A percentile compares a stretch with the other conserved stretches of the same genome.
These are phyloP conservation scores for Benthosema pterotum DNA, from an alignment of 2,797 vertebrate species.

Conservation along the genomic window DNA sequence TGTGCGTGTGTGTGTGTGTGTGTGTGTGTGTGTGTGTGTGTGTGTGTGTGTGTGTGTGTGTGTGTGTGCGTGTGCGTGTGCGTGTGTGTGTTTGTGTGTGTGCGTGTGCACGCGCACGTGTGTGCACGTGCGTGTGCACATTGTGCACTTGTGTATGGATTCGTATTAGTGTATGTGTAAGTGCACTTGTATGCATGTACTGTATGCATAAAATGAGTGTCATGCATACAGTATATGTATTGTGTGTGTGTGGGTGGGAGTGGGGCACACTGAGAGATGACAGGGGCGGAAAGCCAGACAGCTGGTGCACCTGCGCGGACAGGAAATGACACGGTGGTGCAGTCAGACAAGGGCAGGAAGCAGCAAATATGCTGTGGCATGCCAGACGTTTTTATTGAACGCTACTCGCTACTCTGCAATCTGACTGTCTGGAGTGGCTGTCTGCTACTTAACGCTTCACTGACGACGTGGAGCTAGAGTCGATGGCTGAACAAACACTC, in stretches of 20 bases:
- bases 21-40: neutral
- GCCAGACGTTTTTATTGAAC: constrained; percentile 64
- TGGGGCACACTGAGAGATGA: constrained; percentile 32
- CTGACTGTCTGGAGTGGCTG: constrained; percentile 59
- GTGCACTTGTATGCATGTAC: neutral
- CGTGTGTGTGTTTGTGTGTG: constrained; percentile 18
- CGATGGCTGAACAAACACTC: constrained; percentile 35
- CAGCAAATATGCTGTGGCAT: constrained; percentile 58
- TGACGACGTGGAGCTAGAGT: constrained; percentile 41
- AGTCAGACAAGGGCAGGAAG: constrained; percentile 68
- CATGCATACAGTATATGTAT: neutral
- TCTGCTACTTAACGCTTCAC: constrained; percentile 44
- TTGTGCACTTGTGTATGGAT: neutral
- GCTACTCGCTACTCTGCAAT: constrained; percentile 52
- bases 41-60: constrained; percentile 8
- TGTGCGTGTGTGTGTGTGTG: neutral
- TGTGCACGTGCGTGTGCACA: neutral
- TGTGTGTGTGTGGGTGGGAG: neutral
- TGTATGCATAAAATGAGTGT: neutral
- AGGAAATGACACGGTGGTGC: constrained; percentile 66
- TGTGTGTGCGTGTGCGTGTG: constrained; percentile 36
- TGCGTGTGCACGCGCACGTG: too few relatives aligned
- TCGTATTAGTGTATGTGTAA: neutral
- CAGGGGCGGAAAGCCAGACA: constrained; percentile 59
- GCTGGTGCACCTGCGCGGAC: constrained; percentile 72